Evolutionary conservation across 2,888 invertebrate genomes (phyloP).

Genomic region (Hartigia nigra): DNA sequence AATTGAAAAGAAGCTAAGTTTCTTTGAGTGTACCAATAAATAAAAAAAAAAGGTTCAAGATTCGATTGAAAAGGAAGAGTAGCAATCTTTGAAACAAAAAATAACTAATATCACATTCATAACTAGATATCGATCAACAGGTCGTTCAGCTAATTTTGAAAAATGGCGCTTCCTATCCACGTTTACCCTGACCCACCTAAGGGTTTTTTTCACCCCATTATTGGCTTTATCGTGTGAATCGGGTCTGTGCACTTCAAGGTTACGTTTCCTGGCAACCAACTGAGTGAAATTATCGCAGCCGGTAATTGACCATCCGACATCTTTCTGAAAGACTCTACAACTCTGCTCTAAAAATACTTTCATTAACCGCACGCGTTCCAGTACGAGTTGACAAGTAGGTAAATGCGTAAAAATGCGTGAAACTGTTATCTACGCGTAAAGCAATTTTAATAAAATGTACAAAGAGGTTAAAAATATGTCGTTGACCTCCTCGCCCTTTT

Average conservation of each 20-base stretch:
- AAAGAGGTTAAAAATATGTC: neutral
- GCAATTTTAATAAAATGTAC: neutral
- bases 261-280: neutral
- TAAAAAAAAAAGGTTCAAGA: neutral
- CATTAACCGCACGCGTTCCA: neutral
- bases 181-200: neutral
- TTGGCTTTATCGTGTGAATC: neutral
- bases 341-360: neutral
- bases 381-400: neutral
- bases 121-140: neutral
- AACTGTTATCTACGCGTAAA: neutral
- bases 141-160: neutral
- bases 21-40: neutral
- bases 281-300: neutral
- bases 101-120: too few relatives aligned
- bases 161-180: neutral
- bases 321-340: neutral
- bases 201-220: neutral
- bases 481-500: neutral
- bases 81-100: neutral
- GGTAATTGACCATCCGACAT: neutral
- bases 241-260: neutral
- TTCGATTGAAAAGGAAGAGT: neutral
- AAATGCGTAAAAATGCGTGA: too few relatives aligned
- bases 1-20: constrained; percentile 38